phyloP scores from a whole-genome alignment of 2,797 vertebrate species.

The Orestias chungarensis region DNA sequence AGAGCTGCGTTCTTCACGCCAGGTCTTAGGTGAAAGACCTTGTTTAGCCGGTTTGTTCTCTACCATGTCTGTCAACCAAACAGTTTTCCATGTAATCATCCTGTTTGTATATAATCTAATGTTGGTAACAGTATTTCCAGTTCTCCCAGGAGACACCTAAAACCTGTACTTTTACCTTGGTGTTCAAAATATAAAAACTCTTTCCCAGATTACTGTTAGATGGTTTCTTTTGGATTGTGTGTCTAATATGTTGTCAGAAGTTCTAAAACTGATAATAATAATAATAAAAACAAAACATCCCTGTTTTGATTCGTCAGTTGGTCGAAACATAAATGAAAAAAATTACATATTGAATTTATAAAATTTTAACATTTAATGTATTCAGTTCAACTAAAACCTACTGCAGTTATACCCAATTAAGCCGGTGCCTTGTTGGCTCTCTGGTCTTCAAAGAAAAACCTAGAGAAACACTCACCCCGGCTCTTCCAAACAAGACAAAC shows the following conservation, averaged over 20 bases:
- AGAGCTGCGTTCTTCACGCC: not conserved
- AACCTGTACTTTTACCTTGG: not conserved
- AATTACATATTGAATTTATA: not conserved
- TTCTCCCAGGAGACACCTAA: conserved; percentile 25
- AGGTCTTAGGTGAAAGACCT: conserved; percentile 45
- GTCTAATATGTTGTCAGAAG: too few species aligned
- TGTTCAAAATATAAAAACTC: not conserved
- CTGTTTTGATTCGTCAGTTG: not conserved
- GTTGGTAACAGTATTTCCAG: not conserved
- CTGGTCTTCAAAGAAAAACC: not conserved
- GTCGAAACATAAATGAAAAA: not conserved
- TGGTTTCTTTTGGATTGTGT: too few species aligned
- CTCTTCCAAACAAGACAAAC: not conserved
- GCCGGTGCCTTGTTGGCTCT: not conserved
- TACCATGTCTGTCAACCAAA: conserved; percentile 37
- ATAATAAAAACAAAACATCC: not conserved
- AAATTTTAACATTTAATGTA: not conserved
- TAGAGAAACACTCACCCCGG: not conserved
- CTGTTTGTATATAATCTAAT: conserved; percentile 23
- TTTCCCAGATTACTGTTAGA: not conserved
- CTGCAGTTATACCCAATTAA: not conserved
- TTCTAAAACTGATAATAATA: too few species aligned
- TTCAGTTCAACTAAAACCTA: not conserved
- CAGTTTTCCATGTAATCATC: conserved; percentile 33
- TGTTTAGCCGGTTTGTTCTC: conserved; percentile 67